Evolutionary conservation across 2,888 invertebrate species (phyloP), one percentile per base, ranked within the genome.

Genomic region (Dinocampus coccinellae): DNA sequence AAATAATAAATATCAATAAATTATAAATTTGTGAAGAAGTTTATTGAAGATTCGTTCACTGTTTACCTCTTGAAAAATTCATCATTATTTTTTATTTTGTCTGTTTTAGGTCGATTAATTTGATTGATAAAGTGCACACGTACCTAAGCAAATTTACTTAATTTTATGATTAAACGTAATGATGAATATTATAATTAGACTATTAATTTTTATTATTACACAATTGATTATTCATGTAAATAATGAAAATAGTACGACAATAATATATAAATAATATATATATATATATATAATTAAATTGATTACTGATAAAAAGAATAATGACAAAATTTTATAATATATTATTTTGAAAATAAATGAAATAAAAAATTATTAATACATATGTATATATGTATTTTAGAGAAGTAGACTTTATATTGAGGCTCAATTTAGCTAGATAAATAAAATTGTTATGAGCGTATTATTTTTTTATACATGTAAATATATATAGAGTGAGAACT

Each of bases 401-500:
- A 72, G 73, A 66, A 76, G 74, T 82, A 81, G 80, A 81, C 80
- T 83, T 83, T 76, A 80, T 82, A 81, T 82, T 81, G 83, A 84
- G 84, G 85, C 85, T 85, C 85, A 84, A 85, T 82, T 82, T 83
- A 85, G 83, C 77, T 84, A 84, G 81, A 75, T 76, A 77, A 78
- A 76, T 77, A 69, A 73, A 76, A 74, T 76, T 73, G 67, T 64
- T 47, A 63, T 65, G 34, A 69, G 73, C 69, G 58, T 65, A 67
- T 34, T 76, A 76, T 76, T 77, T 73, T 76, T 76, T 71, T 52
- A 72, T 70, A 64, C 36, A 33, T 76, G 76, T 75, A 75, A 64
- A 76, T 75, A 76, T 39, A 68, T 16, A 66, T 16, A 42, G 29
- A 20, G 22, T 34, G n/a, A n/a, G n/a, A n/a, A n/a, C 26, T 33